These are phyloP conservation scores for Oligia strigilis DNA, from an alignment of 2,888 invertebrate genomes.

Conservation along the genomic window DNA sequence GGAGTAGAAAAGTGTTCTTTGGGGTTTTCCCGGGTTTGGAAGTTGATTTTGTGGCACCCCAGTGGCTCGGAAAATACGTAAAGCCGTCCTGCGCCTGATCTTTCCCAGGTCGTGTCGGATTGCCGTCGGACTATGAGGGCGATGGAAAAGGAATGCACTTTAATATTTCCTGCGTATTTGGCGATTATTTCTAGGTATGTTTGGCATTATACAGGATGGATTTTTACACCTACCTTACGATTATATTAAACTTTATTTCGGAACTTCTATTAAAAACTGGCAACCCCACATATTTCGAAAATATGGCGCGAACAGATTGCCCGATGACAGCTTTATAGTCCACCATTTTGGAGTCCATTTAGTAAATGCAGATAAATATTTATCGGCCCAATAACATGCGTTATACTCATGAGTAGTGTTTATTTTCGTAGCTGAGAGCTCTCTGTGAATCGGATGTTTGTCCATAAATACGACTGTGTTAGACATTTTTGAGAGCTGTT, in stretches of 20 bases:
- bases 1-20: neutral
- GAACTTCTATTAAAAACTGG: constrained; percentile 45
- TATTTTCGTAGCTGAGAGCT: constrained; percentile 79
- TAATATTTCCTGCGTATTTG: neutral
- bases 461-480: constrained; percentile 54
- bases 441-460: constrained; percentile 62
- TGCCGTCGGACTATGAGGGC: neutral
- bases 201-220: neutral
- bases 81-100: neutral
- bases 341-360: constrained; percentile 87
- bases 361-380: constrained; percentile 89
- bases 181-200: neutral
- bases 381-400: constrained; percentile 80
- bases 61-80: neutral
- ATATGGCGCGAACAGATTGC: constrained; percentile 85
- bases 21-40: neutral
- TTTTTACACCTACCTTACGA: too few species aligned
- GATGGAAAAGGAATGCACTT: too few species aligned
- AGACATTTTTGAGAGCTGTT: constrained; percentile 44
- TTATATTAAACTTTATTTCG: constrained; percentile 2
- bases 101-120: neutral
- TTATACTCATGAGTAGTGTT: constrained; percentile 78
- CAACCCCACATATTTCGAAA: constrained; percentile 62
- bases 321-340: constrained; percentile 85
- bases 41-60: neutral